Conservation (phyloP, 2,113 vertebrate genomes). For the Circaetus cinerascens region DNA sequence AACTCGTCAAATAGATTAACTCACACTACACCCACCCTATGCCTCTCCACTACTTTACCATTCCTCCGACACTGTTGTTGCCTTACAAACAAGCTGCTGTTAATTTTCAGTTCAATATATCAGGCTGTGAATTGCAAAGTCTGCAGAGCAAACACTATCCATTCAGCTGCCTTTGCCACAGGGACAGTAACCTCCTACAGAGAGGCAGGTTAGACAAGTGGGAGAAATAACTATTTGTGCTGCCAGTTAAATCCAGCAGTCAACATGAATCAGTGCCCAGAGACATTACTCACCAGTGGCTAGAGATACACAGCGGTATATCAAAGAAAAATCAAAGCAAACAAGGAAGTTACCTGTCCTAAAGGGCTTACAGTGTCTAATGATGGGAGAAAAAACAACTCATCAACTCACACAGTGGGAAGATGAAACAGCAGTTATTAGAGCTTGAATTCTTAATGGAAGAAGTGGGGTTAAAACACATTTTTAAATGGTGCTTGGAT, state of each 20-base stretch:
- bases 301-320: background rate
- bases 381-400: background rate
- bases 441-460: background rate
- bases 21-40: background rate
- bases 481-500: background rate
- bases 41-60: background rate
- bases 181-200: background rate
- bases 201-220: background rate
- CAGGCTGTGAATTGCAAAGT: background rate
- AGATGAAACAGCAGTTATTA: background rate
- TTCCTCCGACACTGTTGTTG: background rate
- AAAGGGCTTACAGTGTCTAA: background rate
- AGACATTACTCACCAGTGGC: conserved; percentile 11
- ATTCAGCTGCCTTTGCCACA: background rate
- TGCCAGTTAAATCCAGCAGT: background rate
- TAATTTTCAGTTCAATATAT: conserved; percentile 14
- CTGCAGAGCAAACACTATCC: background rate
- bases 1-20: background rate
- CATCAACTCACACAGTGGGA: background rate
- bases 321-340: conserved; percentile 43
- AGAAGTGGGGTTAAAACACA: background rate
- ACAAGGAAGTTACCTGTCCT: conserved; percentile 18
- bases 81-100: background rate
- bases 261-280: background rate
- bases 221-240: background rate